Evolutionary conservation across 2,888 invertebrate species (phyloP), one percentile per base, ranked within the genome.

Genomic region (Bellardia bayeri): DNA sequence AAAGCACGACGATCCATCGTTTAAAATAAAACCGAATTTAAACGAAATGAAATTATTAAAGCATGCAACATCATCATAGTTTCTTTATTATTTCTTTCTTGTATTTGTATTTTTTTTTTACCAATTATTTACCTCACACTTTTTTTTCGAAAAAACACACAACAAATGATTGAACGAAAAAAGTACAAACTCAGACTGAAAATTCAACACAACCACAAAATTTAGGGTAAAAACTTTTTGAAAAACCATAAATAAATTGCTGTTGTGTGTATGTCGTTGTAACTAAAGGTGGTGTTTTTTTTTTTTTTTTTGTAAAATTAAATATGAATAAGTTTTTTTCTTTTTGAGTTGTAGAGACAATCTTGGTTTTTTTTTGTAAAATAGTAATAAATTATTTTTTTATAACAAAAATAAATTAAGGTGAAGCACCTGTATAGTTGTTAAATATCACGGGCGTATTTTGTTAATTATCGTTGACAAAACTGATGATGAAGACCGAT

Each of bases 1-100:
- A 95, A 96, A 95, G 96, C 95, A 95, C 96, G 95, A 95, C 96
- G 96, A 96, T 96, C 96, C 96, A 96, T 96, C 95, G 95, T 96
- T 95, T 89, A 92, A 95, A 92, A 91, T 90, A 93, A 93, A 93
- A 93, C 92, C 91, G 91, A 91, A 91, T 91, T 92, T 91, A 87
- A 87, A 87, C 87, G 87, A 87, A 93, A 93, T 86, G 90, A 93
- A 93, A 92, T 91, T 92, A 92, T 85, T 75, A 87, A 80, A 82
- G 91, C 93, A 93, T 93, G 91, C 89, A 89, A 88, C 89, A 89
- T 89, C 86, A 85, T 89, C 85, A 81, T 88, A 72, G 68, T 83
- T 87, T 49, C 33, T 82, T 81, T 82, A 64, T 80, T 84, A 81
- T 74, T 79, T 85, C 66, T 75, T 63, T 37, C 63, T 86, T 76